A percentile compares a stretch with the other conserved stretches of the same genome.
Conservation (phyloP, 2,113 vertebrate species). For the Anthoscopus minutus region DNA sequence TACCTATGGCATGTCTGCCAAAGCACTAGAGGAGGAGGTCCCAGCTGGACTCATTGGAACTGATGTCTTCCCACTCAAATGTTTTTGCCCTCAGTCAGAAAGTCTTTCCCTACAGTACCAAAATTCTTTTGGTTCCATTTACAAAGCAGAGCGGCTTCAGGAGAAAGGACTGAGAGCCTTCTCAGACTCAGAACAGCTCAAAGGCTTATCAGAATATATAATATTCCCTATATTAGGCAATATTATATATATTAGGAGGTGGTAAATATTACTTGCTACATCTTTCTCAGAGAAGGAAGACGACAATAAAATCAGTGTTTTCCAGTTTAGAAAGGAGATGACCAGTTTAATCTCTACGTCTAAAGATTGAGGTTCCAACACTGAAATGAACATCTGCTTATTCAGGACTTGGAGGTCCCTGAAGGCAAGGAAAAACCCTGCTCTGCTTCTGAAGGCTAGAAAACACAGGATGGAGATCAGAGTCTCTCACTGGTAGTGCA, state of each 20-base stretch:
- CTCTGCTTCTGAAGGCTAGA: background rate
- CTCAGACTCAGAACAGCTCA: background rate
- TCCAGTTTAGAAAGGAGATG: background rate
- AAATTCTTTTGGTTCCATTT: background rate
- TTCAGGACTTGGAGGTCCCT: background rate
- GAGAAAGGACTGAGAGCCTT: background rate
- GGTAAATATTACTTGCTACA: background rate
- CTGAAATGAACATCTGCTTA: background rate
- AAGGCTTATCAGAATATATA: background rate
- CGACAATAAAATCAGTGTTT: background rate
- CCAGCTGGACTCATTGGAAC: background rate
- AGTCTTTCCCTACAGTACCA: background rate
- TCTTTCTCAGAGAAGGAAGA: background rate
- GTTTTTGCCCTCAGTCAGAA: background rate
- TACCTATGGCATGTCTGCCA: background rate
- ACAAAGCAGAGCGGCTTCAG: background rate
- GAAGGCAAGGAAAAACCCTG: background rate
- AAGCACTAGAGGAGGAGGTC: background rate
- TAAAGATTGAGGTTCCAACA: background rate
- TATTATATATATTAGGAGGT: too few species aligned
- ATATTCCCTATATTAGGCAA: too few species aligned
- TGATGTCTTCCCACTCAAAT: background rate
- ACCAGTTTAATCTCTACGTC: background rate
- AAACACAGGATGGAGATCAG: background rate
- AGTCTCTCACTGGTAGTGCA: background rate